Evolutionary conservation across 2,797 vertebrate species (phyloP).

Genomic region (Urocyon cinereoargenteus): DNA sequence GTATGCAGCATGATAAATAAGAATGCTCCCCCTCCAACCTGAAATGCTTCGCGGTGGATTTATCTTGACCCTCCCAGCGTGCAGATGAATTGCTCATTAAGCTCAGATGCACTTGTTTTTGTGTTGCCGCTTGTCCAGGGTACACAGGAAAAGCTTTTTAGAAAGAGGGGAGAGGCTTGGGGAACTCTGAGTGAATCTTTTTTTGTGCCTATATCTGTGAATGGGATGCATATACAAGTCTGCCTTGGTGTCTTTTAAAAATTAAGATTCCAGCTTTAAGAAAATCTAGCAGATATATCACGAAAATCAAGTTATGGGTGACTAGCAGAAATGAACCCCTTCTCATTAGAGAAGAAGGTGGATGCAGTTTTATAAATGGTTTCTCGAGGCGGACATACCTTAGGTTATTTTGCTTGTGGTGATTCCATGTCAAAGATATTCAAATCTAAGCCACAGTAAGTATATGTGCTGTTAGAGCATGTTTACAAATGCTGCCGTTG

Average conservation of each 20-base stretch:
- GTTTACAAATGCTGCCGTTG: background rate
- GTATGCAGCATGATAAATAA: slow-evolving; percentile 50
- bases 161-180: background rate
- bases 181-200: background rate
- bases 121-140: slow-evolving; percentile 39
- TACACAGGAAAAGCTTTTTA: background rate
- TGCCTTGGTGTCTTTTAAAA: background rate
- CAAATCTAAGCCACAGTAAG: background rate
- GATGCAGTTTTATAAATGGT: background rate
- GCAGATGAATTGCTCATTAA: slow-evolving; percentile 58
- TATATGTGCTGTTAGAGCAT: background rate
- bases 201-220: background rate
- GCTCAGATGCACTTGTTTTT: background rate
- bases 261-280: background rate
- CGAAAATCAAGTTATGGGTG: background rate
- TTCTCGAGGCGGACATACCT: background rate
- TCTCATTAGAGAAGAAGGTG: background rate
- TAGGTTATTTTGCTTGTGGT: background rate
- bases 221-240: background rate
- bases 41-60: background rate
- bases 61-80: slow-evolving; percentile 2
- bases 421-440: background rate
- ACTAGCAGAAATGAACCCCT: background rate
- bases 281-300: background rate
- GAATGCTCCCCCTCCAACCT: slow-evolving; percentile 21